Conservation (phyloP, 2,888 invertebrate genomes). For the Apodemia hepburni region DNA sequence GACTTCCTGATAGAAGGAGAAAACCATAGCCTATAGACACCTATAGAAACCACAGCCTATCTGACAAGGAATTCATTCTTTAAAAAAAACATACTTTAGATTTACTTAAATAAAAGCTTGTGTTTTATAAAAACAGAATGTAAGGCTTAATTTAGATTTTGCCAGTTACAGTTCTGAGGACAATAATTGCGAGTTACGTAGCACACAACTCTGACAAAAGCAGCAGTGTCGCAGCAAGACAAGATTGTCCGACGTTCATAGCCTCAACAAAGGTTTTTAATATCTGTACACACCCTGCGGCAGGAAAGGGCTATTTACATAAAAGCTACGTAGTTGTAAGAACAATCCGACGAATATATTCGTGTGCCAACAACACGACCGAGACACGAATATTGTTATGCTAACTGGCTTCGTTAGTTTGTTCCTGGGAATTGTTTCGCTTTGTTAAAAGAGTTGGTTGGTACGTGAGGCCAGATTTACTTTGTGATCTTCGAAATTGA, state of each 20-base stretch:
- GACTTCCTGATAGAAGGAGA: too few species aligned
- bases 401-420: constrained; percentile 77
- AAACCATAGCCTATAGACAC: too few species aligned
- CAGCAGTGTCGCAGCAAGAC: constrained; percentile 36
- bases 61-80: too few species aligned
- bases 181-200: constrained; percentile 27
- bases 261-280: constrained; percentile 71
- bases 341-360: constrained; percentile 56
- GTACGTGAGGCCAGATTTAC: constrained; percentile 56
- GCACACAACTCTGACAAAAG: constrained; percentile 36
- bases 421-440: constrained; percentile 71
- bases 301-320: constrained; percentile 66
- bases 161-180: constrained; percentile 15
- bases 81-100: too few species aligned
- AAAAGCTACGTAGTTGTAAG: constrained; percentile 66
- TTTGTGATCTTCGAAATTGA: constrained; percentile 49
- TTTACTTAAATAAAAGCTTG: too few species aligned
- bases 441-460: constrained; percentile 53
- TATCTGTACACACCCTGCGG: constrained; percentile 66
- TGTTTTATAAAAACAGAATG: constrained; percentile 23
- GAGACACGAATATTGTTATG: constrained; percentile 73
- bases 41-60: too few species aligned
- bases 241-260: constrained; percentile 47
- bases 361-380: constrained; percentile 45
- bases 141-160: constrained; percentile 23